These are phyloP conservation scores for Ricordea florida DNA, from an alignment of 92 coral and sea anemone genomes.

Conservation along the genomic window DNA sequence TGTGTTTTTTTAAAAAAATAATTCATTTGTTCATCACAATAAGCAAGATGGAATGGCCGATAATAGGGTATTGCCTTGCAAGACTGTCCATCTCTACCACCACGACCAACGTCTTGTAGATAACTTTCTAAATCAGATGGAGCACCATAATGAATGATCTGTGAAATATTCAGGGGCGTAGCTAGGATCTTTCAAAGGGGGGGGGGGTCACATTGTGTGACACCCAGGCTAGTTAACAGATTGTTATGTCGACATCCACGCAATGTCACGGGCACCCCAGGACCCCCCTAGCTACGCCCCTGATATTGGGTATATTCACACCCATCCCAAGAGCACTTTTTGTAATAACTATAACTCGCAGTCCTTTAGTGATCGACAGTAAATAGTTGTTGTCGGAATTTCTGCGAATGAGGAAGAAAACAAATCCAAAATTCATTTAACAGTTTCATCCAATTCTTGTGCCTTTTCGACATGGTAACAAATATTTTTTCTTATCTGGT, in stretches of 20 bases:
- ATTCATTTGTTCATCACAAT: neutral
- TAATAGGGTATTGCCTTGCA: slow-evolving; percentile 45
- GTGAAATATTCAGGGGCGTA: slow-evolving; percentile 24
- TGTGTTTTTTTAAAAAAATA: neutral
- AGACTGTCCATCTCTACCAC: slow-evolving; percentile 50
- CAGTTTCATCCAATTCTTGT: neutral
- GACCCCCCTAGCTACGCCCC: no score
- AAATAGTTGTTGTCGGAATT: slow-evolving; percentile 29
- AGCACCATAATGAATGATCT: slow-evolving; percentile 56
- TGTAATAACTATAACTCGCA: no score
- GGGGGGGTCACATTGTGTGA: no score
- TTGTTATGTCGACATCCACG: no score
- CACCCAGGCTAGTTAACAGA: no score
- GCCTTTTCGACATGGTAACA: neutral
- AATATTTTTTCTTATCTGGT: slow-evolving; percentile 25
- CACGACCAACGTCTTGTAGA: slow-evolving; percentile 72
- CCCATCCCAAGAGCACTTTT: no score
- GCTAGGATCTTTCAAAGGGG: no score
- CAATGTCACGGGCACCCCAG: no score
- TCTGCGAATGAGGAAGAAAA: neutral
- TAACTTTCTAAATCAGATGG: slow-evolving; percentile 55
- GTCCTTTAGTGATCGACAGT: slow-evolving; percentile 50
- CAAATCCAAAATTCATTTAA: neutral
- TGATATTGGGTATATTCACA: no score
- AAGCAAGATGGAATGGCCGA: neutral